Evolutionary conservation across 2,797 vertebrate genomes (phyloP).

Genomic region (Poeciliopsis infans): DNA sequence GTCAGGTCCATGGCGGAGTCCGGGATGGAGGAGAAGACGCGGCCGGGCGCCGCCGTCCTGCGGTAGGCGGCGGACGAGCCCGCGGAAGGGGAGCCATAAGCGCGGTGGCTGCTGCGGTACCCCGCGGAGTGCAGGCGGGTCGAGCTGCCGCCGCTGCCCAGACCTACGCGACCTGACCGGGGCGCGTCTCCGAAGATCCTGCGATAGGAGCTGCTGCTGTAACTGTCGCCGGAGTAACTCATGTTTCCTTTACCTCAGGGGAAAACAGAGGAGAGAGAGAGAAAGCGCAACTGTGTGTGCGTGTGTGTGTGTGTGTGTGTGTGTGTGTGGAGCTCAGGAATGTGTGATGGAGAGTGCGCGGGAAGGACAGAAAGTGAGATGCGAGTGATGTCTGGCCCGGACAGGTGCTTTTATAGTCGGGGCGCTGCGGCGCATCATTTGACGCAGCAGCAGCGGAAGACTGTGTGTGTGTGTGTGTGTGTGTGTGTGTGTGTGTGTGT

Average conservation of each 20-base stretch:
- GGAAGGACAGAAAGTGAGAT: constrained; percentile 72
- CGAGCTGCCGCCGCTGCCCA: constrained; percentile 76
- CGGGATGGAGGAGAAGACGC: constrained; percentile 73
- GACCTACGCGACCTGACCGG: constrained; percentile 69
- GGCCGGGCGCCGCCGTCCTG: constrained; percentile 74
- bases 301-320: neutral
- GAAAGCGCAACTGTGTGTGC: neutral
- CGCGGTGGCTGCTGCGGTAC: constrained; percentile 77
- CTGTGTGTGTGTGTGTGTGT: neutral
- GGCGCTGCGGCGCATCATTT: constrained; percentile 75
- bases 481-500: no score
- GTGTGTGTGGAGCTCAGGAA: constrained; percentile 59
- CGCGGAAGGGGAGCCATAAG: constrained; percentile 68
- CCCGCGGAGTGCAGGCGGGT: constrained; percentile 72
- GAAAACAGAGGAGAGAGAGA: constrained; percentile 21
- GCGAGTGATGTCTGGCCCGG: constrained; percentile 67
- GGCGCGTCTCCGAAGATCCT: constrained; percentile 84
- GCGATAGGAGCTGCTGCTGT: constrained; percentile 82
- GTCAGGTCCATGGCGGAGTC: constrained; percentile 78
- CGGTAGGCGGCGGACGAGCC: constrained; percentile 75
- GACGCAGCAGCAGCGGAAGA: constrained; percentile 75
- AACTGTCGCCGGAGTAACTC: constrained; percentile 79
- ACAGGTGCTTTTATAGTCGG: constrained; percentile 78
- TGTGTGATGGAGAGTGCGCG: constrained; percentile 53
- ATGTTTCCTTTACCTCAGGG: constrained; percentile 59